Evolutionary conservation across 2,113 vertebrate species (phyloP).

Genomic region (Cepphus grylle): DNA sequence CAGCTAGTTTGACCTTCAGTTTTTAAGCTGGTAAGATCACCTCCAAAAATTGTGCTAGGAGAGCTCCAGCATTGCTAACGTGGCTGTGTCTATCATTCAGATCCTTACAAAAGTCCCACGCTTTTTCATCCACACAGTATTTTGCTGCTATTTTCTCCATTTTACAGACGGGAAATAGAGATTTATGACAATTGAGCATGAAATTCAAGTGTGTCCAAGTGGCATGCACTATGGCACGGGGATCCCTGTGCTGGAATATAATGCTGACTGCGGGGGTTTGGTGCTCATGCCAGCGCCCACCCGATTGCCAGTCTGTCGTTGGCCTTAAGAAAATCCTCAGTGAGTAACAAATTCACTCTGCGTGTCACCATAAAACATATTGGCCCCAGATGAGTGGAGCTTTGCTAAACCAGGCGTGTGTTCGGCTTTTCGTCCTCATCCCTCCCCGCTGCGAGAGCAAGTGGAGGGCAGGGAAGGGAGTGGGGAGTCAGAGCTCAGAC

Average conservation of each 20-base stretch:
- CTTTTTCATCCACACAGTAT: background rate
- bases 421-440: background rate
- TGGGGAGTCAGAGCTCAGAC: background rate
- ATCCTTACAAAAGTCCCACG: background rate
- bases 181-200: background rate
- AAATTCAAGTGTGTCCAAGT: background rate
- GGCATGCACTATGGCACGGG: fast-evolving
- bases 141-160: background rate
- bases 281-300: background rate
- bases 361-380: background rate
- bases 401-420: background rate
- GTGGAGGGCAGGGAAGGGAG: slow-evolving; percentile 22
- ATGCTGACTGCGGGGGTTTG: background rate
- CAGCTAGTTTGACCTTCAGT: background rate
- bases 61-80: background rate
- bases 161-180: background rate
- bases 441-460: slow-evolving; percentile 30
- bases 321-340: background rate
- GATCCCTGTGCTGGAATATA: background rate
- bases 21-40: background rate
- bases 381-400: slow-evolving; percentile 3
- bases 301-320: fast-evolving
- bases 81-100: background rate
- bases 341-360: background rate
- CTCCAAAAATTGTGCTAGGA: background rate